Base-by-base conservation (phyloP, 2,113 vertebrate species). In the Lampris megalopsis region DNA sequence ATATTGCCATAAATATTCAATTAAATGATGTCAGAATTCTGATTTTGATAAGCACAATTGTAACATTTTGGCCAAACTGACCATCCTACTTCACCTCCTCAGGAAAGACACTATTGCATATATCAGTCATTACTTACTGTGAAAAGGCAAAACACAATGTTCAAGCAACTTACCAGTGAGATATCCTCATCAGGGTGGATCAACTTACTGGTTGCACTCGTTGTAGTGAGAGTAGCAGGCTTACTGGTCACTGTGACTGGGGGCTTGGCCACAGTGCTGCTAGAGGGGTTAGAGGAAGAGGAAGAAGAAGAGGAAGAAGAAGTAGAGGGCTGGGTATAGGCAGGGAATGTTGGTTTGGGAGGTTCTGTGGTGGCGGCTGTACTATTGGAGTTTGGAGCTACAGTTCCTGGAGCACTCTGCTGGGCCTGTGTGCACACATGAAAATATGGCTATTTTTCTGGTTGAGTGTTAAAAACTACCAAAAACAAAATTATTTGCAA, bases 151-250 rank as follows among this genome's bases (percentile, higher is more conserved):
- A 92, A 88, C 66, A 70, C 83, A 92, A 90, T 91, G 91, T 79
- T 90, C 76, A 80, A 92, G 87, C 87, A 77, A 99, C 98, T 99
- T 97, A 99, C 98, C 98, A 99, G 95, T 80, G 98, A 99, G 95
- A 99, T 97, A 97, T 99, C 98, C 97, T 99, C 98, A 98, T 99
- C 98, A 96, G 98, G 98, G 90, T 99, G 97, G 96, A 99, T 99
- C 97, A 99, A 99, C 98, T 99, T 99, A 99, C 98, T 99, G 95
- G 98, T 99, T 96, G 98, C 98, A 96, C 98, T 99, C 94, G 96
- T 96, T 82, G 97, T 98, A 73, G 97, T 97, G 90, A 99, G 96
- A 78, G 97, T 97, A 89, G 98, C 97, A 89, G 98, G 98, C 95
- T 99, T 99, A 97, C 95, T 97, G 94, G 97, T 94, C 93, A 98